Evolutionary conservation across 2,888 invertebrate species (phyloP).

Genomic region (Timandra comae): DNA sequence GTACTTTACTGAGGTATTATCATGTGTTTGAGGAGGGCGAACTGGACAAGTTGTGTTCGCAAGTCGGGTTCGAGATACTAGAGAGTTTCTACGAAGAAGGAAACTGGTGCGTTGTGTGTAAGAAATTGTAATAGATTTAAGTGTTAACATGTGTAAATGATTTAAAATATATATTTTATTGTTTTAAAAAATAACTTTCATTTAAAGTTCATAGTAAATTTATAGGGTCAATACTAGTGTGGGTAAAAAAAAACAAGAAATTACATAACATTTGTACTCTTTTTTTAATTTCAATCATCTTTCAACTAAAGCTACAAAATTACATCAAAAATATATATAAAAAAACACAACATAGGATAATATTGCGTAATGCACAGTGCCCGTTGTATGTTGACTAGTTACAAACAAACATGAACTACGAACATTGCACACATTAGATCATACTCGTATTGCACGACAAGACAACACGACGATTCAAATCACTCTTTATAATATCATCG

Average conservation of each 20-base stretch:
- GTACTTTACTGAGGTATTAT: slow-evolving; percentile 89
- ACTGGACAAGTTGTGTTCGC: slow-evolving; percentile 80
- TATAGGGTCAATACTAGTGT: slow-evolving; percentile 8
- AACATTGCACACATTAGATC: no score
- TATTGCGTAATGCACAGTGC: no score
- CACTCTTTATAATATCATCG: no score
- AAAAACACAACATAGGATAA: slow-evolving; percentile 40
- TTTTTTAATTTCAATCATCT: slow-evolving; percentile 35
- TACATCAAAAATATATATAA: slow-evolving; percentile 36
- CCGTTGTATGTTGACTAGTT: no score
- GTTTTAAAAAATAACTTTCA: no score
- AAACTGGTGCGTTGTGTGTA: slow-evolving; percentile 93
- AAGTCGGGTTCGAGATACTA: slow-evolving; percentile 73
- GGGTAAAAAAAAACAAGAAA: no score
- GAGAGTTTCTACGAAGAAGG: slow-evolving; percentile 95
- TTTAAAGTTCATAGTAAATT: no score
- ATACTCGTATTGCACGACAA: no score
- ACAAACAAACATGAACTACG: no score
- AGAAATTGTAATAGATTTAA: slow-evolving; percentile 72
- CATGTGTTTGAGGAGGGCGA: slow-evolving; percentile 95
- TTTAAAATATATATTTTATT: no score
- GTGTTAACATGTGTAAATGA: neutral
- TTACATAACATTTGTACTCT: slow-evolving; percentile 50
- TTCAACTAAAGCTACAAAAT: slow-evolving; percentile 49
- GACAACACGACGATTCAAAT: no score